These are phyloP conservation scores for Drosophila bipectinata DNA, from an alignment of 1,140 invertebrate species.

Conservation along the genomic window DNA sequence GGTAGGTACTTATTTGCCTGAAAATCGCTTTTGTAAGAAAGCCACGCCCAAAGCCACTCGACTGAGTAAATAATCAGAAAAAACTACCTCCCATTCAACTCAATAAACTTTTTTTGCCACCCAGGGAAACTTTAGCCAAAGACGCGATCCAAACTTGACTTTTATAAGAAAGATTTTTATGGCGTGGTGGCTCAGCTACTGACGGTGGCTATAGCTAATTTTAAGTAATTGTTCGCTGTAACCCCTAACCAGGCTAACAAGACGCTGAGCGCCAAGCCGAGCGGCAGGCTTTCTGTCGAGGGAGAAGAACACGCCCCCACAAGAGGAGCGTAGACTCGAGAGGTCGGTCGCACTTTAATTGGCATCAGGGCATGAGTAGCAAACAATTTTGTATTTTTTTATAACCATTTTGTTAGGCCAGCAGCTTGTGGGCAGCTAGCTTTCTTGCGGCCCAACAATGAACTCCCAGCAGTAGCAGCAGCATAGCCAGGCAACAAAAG, in stretches of 20 bases:
- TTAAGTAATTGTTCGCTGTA: constrained; percentile 74
- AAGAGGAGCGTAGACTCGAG: constrained; percentile 23
- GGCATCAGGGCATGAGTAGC: constrained; percentile 71
- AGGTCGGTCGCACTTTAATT: constrained; percentile 76
- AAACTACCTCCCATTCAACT: constrained; percentile 34
- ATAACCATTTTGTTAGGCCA: constrained; percentile 73
- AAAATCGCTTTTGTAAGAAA: neutral
- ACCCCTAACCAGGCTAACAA: constrained; percentile 56
- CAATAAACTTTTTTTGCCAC: constrained; percentile 40
- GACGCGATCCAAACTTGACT: constrained; percentile 30
- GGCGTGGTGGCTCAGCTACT: constrained; percentile 25
- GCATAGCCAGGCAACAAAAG: constrained; percentile 20
- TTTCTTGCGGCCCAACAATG: constrained; percentile 64
- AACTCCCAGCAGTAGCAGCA: constrained; percentile 22
- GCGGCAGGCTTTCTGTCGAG: constrained; percentile 19
- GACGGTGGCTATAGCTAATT: constrained; percentile 56
- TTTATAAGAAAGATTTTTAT: constrained; percentile 45
- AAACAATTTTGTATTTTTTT: constrained; percentile 62
- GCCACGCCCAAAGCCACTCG: constrained; percentile 4
- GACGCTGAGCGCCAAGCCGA: constrained; percentile 9
- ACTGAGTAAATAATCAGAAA: constrained; percentile 10
- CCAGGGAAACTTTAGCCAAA: constrained; percentile 26
- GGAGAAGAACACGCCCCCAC: constrained; percentile 64
- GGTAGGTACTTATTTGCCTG: neutral
- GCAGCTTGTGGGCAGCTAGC: constrained; percentile 54